A percentile compares a stretch with the other conserved stretches of the same genome.
phyloP scores from a whole-genome alignment of 2,113 vertebrate species.

The Epinephelus cyanopodus region DNA sequence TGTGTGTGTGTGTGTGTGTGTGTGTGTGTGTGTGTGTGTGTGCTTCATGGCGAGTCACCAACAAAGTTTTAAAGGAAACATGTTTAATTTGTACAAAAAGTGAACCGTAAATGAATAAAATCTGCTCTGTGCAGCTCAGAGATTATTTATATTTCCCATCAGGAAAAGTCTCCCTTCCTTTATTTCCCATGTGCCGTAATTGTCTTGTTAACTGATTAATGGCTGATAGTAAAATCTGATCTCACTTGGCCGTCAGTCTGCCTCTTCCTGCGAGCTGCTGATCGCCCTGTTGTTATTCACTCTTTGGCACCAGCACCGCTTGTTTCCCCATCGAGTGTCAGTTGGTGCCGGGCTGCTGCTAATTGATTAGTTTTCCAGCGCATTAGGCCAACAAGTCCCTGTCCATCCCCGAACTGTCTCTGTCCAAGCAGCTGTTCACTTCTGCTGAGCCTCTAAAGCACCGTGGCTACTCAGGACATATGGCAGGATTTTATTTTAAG shows the following conservation, averaged over 20 bases:
- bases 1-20: not conserved
- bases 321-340: slow-evolving; percentile 46
- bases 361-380: slow-evolving; percentile 74
- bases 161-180: slow-evolving; percentile 14
- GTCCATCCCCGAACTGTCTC: slow-evolving; percentile 25
- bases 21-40: not conserved
- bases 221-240: slow-evolving; percentile 46
- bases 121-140: not conserved
- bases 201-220: slow-evolving; percentile 51
- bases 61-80: not conserved
- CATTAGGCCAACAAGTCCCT: slow-evolving; percentile 61
- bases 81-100: not conserved
- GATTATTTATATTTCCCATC: slow-evolving; percentile 13
- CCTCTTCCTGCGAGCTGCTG: slow-evolving; percentile 18
- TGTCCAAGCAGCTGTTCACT: slow-evolving; percentile 66
- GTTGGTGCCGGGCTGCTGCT: slow-evolving; percentile 48
- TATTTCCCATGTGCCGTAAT: slow-evolving; percentile 37
- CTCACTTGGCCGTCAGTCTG: slow-evolving; percentile 26
- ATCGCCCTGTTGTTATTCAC: slow-evolving; percentile 43
- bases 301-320: slow-evolving; percentile 47
- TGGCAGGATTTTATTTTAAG: slow-evolving; percentile 57
- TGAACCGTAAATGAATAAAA: not conserved
- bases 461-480: slow-evolving; percentile 41
- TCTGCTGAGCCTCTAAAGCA: slow-evolving; percentile 44
- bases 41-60: not conserved